Evolutionary conservation across 2,888 invertebrate genomes (phyloP), one percentile per base, ranked within the genome.

Genomic region (Periphyllus acericola): DNA sequence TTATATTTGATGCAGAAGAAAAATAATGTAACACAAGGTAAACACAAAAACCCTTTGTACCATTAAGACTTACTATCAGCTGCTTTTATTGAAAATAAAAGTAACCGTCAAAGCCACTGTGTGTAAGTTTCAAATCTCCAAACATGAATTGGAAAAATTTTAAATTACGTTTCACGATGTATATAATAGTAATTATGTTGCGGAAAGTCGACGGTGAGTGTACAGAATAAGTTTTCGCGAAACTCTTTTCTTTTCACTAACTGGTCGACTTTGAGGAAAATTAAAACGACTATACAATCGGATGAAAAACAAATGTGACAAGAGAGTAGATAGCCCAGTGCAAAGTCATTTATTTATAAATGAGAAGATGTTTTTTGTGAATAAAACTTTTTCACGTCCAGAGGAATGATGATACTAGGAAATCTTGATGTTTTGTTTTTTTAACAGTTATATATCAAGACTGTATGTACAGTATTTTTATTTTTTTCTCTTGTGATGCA

Each of bases 31-130:
- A 87, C 36, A 46, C 60, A 74, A 40, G 80, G 72, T 55, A 79
- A 72, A 87, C 72, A 74, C 80, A 74, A 79, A 74, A 87, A 74
- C 40, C 74, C 74, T 87, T 87, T 87, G 80, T 80, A 60, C 55
- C 60, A 74, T 72, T 79, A 87, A 60, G 40, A 80, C 72, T 72
- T 60, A 86, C 79, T 60, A 79, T 74, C 80, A 80, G 72, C 80
- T 17, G 60, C 25, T 74, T 80, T 87, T 87, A 80, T 80, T 60
- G n/a, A 60, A 60, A 87, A 80, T 40, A 74, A 80, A 80, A 80
- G 71, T 29, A 55, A 17, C n/a, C 55, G n/a, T 52, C 71, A 79
- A 79, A 71, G 78, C 11, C 29, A 36, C n/a, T 71, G 29, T 29
- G 34, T 36, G 25, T 79, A 36, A 34, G n/a, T 55, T 79, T 79